Conservation (phyloP, 2,113 vertebrate species). For the Channa argus region DNA sequence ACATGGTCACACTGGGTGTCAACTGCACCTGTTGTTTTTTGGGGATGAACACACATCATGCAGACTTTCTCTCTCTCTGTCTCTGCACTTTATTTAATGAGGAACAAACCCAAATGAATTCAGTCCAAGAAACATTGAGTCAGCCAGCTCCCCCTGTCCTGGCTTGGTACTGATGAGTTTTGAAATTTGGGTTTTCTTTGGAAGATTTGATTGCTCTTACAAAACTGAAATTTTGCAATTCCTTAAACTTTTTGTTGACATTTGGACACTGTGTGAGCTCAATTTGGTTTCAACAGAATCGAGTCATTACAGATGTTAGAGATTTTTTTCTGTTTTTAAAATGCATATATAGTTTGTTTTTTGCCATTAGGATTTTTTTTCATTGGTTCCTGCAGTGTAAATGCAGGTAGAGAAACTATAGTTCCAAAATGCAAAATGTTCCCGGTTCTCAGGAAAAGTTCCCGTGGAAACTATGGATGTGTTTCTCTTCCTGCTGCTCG, state of each 20-base stretch:
- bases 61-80: constrained; percentile 7
- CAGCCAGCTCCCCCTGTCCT: not conserved
- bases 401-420: too few species aligned
- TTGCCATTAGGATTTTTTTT: too few species aligned
- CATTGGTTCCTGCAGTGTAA: too few species aligned
- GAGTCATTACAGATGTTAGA: too few species aligned
- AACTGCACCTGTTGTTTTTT: constrained; percentile 61
- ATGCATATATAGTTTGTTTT: too few species aligned
- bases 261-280: not conserved
- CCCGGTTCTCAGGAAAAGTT: too few species aligned
- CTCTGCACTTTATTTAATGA: constrained; percentile 11
- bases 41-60: not conserved
- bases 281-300: too few species aligned
- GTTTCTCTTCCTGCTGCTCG: too few species aligned
- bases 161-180: too few species aligned
- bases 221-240: not conserved
- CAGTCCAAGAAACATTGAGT: constrained; percentile 66
- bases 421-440: too few species aligned
- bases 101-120: constrained; percentile 21
- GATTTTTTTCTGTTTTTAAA: too few species aligned
- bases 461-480: too few species aligned
- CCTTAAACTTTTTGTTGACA: not conserved
- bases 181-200: not conserved
- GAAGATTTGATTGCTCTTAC: not conserved
- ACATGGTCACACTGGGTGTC: constrained; percentile 18